phyloP scores from a whole-genome alignment of 1,140 invertebrate species.

The Diachasmimorpha longicaudata region DNA sequence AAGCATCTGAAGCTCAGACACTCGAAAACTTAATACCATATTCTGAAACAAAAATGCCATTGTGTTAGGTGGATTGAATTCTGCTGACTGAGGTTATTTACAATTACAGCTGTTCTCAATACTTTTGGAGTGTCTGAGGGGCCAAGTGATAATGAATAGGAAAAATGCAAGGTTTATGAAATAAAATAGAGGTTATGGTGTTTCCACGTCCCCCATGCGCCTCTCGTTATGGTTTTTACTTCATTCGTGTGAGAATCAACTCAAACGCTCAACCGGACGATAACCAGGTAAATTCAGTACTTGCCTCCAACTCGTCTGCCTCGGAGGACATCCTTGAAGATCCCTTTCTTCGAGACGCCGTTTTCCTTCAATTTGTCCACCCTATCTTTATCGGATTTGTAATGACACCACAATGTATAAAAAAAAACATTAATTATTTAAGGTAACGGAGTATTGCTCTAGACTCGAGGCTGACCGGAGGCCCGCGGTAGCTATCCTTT shows the following conservation, averaged over 20 bases:
- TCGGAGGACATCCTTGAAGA: slow-evolving; percentile 59
- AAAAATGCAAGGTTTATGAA: neutral
- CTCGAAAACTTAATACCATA: slow-evolving; percentile 85
- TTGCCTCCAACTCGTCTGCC: slow-evolving; percentile 58
- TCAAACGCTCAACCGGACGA: neutral
- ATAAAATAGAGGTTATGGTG: neutral
- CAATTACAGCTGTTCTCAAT: neutral
- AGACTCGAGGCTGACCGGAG: neutral
- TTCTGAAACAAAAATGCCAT: slow-evolving; percentile 65
- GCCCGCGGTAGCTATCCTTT: neutral
- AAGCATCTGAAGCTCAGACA: slow-evolving; percentile 84
- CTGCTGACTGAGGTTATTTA: neutral
- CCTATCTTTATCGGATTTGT: neutral
- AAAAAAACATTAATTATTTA: neutral
- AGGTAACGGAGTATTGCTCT: neutral
- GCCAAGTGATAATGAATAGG: neutral
- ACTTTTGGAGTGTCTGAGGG: too few species aligned
- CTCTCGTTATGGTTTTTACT: neutral
- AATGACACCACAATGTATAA: neutral
- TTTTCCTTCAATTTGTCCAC: slow-evolving; percentile 28
- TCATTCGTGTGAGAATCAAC: neutral
- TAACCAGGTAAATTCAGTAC: slow-evolving; percentile 28
- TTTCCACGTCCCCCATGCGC: neutral
- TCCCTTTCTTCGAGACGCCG: slow-evolving; percentile 51
- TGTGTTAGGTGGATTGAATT: neutral